These are phyloP conservation scores for Drosophila leontia DNA, from an alignment of 1,140 invertebrate genomes.

Conservation along the genomic window DNA sequence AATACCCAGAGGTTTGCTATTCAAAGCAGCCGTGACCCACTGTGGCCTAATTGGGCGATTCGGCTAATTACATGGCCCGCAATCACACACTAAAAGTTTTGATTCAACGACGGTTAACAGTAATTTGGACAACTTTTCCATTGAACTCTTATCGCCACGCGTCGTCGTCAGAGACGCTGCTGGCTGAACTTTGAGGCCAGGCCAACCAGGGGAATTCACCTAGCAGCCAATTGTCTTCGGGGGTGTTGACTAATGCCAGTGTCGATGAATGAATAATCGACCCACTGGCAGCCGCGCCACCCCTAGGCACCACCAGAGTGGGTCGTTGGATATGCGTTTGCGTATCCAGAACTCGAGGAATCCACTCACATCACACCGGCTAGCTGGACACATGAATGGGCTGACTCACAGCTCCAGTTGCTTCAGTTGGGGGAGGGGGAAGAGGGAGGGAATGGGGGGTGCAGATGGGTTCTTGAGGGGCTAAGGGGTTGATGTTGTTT, in stretches of 20 bases:
- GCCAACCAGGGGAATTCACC: conserved; percentile 40
- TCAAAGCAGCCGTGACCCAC: not conserved
- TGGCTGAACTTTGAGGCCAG: conserved; percentile 39
- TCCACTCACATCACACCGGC: conserved; percentile 9
- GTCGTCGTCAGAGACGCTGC: conserved; percentile 26
- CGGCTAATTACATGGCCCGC: conserved; percentile 14
- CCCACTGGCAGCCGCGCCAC: not conserved
- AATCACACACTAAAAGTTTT: conserved; percentile 29
- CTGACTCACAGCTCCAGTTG: conserved; percentile 18
- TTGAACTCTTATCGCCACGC: conserved; percentile 43
- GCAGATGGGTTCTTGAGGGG: not conserved
- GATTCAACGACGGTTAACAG: conserved; percentile 42
- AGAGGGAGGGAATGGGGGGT: not conserved
- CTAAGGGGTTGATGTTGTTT: not conserved
- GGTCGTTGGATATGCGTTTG: conserved; percentile 23
- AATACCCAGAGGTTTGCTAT: not conserved
- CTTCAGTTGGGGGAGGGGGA: not conserved
- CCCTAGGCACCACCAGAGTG: conserved; percentile 1
- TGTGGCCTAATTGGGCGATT: conserved; percentile 15
- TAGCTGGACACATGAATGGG: conserved; percentile 26
- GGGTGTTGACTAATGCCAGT: conserved; percentile 48
- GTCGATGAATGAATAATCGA: conserved; percentile 50
- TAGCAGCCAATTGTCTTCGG: conserved; percentile 31
- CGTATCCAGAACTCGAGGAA: conserved; percentile 18
- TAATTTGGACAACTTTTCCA: conserved; percentile 54